Conservation (phyloP, 2,888 invertebrate species). For the Tachina grossa region DNA sequence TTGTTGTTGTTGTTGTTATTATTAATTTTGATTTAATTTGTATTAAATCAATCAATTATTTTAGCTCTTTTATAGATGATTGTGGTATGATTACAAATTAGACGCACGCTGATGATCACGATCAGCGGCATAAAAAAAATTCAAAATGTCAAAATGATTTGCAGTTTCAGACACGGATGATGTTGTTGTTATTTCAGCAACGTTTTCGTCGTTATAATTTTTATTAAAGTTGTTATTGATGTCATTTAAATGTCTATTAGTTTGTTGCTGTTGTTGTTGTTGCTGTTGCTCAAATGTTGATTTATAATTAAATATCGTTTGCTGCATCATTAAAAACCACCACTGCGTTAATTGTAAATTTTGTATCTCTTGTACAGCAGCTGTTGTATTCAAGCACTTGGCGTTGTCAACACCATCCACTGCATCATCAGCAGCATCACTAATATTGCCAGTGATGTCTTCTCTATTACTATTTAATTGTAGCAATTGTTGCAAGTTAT, state of each 20-base stretch:
- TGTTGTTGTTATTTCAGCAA: slow-evolving; percentile 62
- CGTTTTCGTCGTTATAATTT: slow-evolving; percentile 2
- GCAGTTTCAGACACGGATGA: slow-evolving; percentile 60
- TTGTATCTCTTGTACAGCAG: slow-evolving; percentile 69
- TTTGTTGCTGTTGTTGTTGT: slow-evolving; percentile 69
- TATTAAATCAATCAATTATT: slow-evolving; percentile 14
- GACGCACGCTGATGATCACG: not conserved
- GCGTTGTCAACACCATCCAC: slow-evolving; percentile 28
- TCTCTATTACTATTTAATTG: slow-evolving; percentile 30
- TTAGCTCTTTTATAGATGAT: slow-evolving; percentile 11
- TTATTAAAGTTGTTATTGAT: slow-evolving; percentile 14
- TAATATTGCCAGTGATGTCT: not conserved
- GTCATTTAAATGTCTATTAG: slow-evolving; percentile 13
- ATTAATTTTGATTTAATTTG: not conserved
- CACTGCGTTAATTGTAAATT: slow-evolving; percentile 79
- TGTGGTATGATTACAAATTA: slow-evolving; percentile 11
- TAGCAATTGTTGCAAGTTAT: slow-evolving; percentile 57
- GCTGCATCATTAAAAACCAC: slow-evolving; percentile 82
- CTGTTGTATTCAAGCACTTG: slow-evolving; percentile 48
- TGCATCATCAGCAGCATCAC: slow-evolving; percentile 5
- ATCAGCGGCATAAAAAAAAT: slow-evolving; percentile 29
- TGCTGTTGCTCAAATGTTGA: slow-evolving; percentile 67
- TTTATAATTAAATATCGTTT: slow-evolving; percentile 76
- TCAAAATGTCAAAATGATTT: slow-evolving; percentile 44
- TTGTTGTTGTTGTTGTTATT: not conserved